Evolutionary conservation across 1,140 invertebrate genomes (phyloP).

Genomic region (Pararge aegeria): DNA sequence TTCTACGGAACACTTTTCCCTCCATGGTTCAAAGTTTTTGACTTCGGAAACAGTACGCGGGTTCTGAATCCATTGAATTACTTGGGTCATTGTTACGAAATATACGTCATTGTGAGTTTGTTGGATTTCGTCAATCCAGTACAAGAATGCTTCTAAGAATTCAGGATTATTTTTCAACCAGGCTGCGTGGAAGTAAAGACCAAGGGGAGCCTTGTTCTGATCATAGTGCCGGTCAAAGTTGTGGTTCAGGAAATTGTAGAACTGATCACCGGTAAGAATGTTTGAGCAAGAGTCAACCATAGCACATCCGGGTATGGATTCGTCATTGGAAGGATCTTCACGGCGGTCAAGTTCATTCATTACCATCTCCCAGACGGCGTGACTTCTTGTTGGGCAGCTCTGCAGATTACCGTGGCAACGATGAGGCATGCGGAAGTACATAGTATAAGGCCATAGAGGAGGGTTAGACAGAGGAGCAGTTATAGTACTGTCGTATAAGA

Average conservation of each 20-base stretch:
- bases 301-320: constrained; percentile 95
- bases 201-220: constrained; percentile 95
- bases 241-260: constrained; percentile 97
- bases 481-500: constrained; percentile 97
- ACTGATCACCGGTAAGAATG: constrained; percentile 95
- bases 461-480: constrained; percentile 95
- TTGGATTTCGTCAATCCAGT: constrained; percentile 96
- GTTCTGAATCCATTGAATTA: constrained; percentile 98
- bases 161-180: constrained; percentile 98
- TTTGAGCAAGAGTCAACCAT: constrained; percentile 98
- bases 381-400: constrained; percentile 94
- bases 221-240: constrained; percentile 98
- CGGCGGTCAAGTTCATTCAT: constrained; percentile 97
- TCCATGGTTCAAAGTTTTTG: constrained; percentile 96
- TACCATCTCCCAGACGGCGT: constrained; percentile 99
- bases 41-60: constrained; percentile 90
- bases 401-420: constrained; percentile 96
- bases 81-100: constrained; percentile 98
- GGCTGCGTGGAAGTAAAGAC: constrained; percentile 97
- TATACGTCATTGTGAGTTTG: constrained; percentile 95
- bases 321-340: constrained; percentile 94
- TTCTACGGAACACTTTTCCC: constrained; percentile 93
- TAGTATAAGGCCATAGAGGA: constrained; percentile 97
- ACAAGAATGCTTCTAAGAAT: constrained; percentile 94
- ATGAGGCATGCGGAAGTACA: constrained; percentile 98